phyloP scores from a whole-genome alignment of 2,888 invertebrate genomes.

The Aleiodes testaceus region DNA sequence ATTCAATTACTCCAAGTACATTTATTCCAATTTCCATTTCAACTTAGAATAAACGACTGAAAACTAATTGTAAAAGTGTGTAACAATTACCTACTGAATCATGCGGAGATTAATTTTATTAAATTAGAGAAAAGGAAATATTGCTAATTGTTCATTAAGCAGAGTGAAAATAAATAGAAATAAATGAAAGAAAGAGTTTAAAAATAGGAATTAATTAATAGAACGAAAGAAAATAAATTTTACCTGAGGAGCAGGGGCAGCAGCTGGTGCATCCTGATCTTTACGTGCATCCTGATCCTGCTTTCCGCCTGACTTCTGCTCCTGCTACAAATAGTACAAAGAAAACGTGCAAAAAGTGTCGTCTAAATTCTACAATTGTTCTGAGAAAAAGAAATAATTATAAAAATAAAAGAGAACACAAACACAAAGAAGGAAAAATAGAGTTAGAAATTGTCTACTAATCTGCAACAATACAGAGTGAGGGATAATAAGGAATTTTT shows the following conservation, averaged over 20 bases:
- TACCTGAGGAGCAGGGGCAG: conserved; percentile 69
- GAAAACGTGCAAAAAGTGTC: conserved; percentile 67
- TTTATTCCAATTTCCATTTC: not conserved
- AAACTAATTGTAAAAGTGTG: not conserved
- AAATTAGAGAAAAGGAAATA: not conserved
- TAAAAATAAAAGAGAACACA: not conserved
- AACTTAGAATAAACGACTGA: not conserved
- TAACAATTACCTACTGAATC: not conserved
- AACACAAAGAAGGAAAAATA: not conserved
- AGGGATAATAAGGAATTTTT: not conserved
- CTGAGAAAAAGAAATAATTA: conserved; percentile 20
- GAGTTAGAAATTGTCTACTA: conserved; percentile 2
- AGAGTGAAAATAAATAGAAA: conserved; percentile 5
- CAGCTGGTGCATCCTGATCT: conserved; percentile 67
- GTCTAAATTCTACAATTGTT: conserved; percentile 64
- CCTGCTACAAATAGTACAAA: conserved; percentile 71
- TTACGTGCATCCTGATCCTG: conserved; percentile 62
- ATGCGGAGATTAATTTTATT: not conserved
- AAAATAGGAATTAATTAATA: conserved; percentile 36
- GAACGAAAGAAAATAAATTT: conserved; percentile 59
- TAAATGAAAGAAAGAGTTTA: conserved; percentile 8
- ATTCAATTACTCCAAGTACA: not conserved
- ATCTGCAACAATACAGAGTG: conserved; percentile 9
- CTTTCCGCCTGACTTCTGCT: conserved; percentile 62
- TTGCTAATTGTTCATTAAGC: not conserved